phyloP scores from a whole-genome alignment of 1,140 invertebrate genomes.

The Drosophila cardini region DNA sequence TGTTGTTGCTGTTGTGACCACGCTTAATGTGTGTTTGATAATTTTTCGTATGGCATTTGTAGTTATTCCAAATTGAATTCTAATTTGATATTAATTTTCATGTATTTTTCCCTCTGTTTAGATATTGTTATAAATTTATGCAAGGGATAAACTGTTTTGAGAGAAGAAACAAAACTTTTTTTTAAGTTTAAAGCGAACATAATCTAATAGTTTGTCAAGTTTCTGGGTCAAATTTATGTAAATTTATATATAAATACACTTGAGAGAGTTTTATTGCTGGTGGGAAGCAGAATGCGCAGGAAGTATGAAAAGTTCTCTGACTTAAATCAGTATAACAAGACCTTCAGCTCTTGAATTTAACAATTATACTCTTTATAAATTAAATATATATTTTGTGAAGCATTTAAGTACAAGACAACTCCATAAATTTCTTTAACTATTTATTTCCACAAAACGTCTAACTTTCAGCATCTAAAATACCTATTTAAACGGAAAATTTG shows the following conservation, averaged over 20 bases:
- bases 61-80: slow-evolving; percentile 53
- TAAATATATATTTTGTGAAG: too few relatives aligned
- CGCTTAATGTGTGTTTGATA: slow-evolving; percentile 56
- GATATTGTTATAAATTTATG: slow-evolving; percentile 21
- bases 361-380: too few relatives aligned
- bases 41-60: slow-evolving; percentile 45
- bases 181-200: slow-evolving; percentile 6
- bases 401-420: too few relatives aligned
- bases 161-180: not conserved
- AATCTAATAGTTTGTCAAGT: not conserved
- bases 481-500: not conserved
- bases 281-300: too few relatives aligned
- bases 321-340: too few relatives aligned
- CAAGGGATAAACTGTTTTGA: slow-evolving; percentile 2
- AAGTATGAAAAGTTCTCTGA: too few relatives aligned
- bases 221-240: not conserved
- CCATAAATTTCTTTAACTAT: too few relatives aligned
- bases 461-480: too few relatives aligned
- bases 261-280: not conserved
- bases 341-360: too few relatives aligned
- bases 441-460: too few relatives aligned
- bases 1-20: slow-evolving; percentile 31
- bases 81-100: slow-evolving; percentile 57
- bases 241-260: not conserved
- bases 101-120: slow-evolving; percentile 5